A percentile compares a stretch with the other conserved stretches of the same genome.
Evolutionary conservation across 1,140 invertebrate genomes (phyloP).

Genomic region (Drosophila prosaltans): DNA sequence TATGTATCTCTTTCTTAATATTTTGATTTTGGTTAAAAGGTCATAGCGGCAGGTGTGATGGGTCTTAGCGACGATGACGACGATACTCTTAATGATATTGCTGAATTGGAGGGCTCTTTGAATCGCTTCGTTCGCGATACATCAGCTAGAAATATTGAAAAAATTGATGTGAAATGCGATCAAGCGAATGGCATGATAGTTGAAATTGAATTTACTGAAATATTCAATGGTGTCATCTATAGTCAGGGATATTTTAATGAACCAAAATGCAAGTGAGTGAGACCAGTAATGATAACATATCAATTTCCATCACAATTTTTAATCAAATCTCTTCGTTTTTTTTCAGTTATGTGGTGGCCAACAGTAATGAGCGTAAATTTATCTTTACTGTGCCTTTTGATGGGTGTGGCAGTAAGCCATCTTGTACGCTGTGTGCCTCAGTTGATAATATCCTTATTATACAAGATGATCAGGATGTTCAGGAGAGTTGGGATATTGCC

Average conservation of each 20-base stretch:
- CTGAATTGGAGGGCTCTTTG: conserved; percentile 42
- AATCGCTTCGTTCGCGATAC: conserved; percentile 50
- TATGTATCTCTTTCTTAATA: conserved; percentile 23
- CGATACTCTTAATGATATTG: conserved; percentile 13
- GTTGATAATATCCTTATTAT: conserved; percentile 87
- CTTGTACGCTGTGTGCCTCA: conserved; percentile 85
- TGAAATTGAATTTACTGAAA: conserved; percentile 86
- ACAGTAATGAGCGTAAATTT: conserved; percentile 84
- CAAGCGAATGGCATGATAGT: conserved; percentile 86
- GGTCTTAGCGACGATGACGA: conserved; percentile 4
- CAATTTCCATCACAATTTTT: not conserved
- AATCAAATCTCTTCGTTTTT: not conserved
- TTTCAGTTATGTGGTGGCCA: conserved; percentile 86
- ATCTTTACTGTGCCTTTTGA: conserved; percentile 86
- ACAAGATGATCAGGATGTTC: conserved; percentile 87
- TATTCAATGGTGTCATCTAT: conserved; percentile 89
- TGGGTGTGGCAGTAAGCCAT: conserved; percentile 86
- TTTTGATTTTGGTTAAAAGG: conserved; percentile 32
- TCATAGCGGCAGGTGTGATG: conserved; percentile 47
- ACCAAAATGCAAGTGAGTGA: conserved; percentile 86
- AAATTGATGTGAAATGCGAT: conserved; percentile 87
- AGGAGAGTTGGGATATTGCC: conserved; percentile 86
- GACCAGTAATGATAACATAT: not conserved
- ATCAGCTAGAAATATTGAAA: conserved; percentile 82
- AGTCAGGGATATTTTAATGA: conserved; percentile 88